Base-by-base conservation (phyloP, 2,888 invertebrate genomes). In the Meloe dianella region DNA sequence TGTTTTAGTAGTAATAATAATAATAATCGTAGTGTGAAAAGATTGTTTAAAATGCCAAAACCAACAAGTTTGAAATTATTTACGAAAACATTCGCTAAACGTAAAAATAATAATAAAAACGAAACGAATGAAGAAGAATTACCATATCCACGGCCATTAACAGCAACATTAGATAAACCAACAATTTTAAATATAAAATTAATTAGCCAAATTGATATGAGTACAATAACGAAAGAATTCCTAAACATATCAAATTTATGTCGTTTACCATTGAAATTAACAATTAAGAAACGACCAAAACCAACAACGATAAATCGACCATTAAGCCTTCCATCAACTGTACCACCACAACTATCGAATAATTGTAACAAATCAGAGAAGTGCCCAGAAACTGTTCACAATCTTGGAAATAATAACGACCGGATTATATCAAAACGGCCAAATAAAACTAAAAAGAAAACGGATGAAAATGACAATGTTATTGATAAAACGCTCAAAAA, bases 101-200 rank as follows among this genome's bases (percentile, higher is more conserved):
- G 68, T 9, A 72, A 74, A 24, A 61, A 27, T 22, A 66, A 67
- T 27, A 76, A 76, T 67, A 24, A 69, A 67, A 71, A 73, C 68
- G 68, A 68, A 27, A 74, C 73, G 32, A 64, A 75, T 6, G 69
- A 74, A 5, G 73, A 75, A 41, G 74, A 78, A 24, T 20, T 47
- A 47, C 20, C 20, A 17, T 72, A 73, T 5, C 69, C 70, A n/a
- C 77, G 88, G 12, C 88, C 89, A 0, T 79, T 85, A 60, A 89
- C 89, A 0, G 88, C 88, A 1, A 87, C 87, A 14, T 78, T 89
- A 63, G 87, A 87, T 54, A 84, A 84, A 57, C 88, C 89, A 0
- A 82, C 84, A 47, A 81, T 89, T 5, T 79, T 89, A 62, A 85
- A 89, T 74, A 85, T 86, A 1, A 79, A 83, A 51, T 81, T 87